Evolutionary conservation across 2,888 invertebrate genomes (phyloP).

Genomic region (Furcula furcula): DNA sequence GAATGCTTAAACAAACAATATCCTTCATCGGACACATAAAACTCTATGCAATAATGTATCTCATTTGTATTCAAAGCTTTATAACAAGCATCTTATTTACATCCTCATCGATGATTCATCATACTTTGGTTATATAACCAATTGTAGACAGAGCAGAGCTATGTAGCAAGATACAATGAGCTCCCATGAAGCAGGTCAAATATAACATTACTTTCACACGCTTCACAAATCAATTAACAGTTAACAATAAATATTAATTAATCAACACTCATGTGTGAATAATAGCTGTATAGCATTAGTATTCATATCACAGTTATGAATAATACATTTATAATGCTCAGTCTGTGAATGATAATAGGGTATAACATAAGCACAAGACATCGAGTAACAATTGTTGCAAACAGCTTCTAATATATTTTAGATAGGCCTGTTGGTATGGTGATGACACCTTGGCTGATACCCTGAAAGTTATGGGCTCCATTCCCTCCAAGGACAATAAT

Average conservation of each 20-base stretch:
- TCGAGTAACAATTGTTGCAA: too few species aligned
- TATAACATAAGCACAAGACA: too few species aligned
- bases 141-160: slow-evolving; percentile 15
- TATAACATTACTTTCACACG: slow-evolving; percentile 51
- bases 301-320: slow-evolving; percentile 35
- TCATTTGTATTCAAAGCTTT: slow-evolving; percentile 29
- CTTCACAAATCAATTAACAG: slow-evolving; percentile 54
- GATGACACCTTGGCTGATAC: too few species aligned
- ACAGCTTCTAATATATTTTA: too few species aligned
- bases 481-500: too few species aligned
- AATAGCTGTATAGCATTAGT: slow-evolving; percentile 35
- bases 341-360: slow-evolving; percentile 4
- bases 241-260: slow-evolving; percentile 47
- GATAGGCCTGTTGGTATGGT: too few species aligned
- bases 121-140: slow-evolving; percentile 21
- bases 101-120: slow-evolving; percentile 34
- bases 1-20: too few species aligned
- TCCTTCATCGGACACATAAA: too few species aligned
- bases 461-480: too few species aligned
- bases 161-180: slow-evolving; percentile 22
- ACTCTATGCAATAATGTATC: slow-evolving; percentile 6
- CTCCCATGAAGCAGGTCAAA: slow-evolving; percentile 23
- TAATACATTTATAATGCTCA: slow-evolving; percentile 20
- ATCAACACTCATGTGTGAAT: slow-evolving; percentile 33
- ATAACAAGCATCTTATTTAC: slow-evolving; percentile 23